A percentile compares a stretch with the other conserved stretches of the same genome.
phyloP scores from a whole-genome alignment of 2,888 invertebrate genomes.

The Selenia dentaria region DNA sequence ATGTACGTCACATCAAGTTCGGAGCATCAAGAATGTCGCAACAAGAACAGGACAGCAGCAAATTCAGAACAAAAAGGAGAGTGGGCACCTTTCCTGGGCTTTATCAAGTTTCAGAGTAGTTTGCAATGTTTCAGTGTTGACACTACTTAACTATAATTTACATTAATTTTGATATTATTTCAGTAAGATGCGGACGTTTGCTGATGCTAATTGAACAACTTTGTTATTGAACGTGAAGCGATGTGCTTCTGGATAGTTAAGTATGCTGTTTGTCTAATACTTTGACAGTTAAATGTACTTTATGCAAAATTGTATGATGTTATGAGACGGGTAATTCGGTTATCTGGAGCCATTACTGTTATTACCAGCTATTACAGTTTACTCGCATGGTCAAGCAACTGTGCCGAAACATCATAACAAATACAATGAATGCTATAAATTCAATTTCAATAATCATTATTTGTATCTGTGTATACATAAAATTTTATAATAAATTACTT shows the following conservation, averaged over 20 bases:
- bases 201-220: constrained; percentile 25
- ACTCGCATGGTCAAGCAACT: no score
- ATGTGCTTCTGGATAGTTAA: background rate
- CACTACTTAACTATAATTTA: constrained; percentile 26
- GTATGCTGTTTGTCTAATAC: background rate
- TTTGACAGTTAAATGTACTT: background rate
- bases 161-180: constrained; percentile 29
- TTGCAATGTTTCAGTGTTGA: constrained; percentile 14
- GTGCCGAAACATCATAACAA: no score
- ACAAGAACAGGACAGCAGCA: background rate
- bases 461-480: no score
- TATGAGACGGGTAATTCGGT: no score
- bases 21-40: background rate
- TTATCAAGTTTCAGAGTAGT: background rate
- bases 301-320: no score
- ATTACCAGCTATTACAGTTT: no score
- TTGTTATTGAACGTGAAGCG: constrained; percentile 4
- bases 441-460: no score
- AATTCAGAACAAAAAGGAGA: no score
- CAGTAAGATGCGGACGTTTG: constrained; percentile 23
- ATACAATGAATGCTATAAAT: no score
- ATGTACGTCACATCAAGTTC: background rate
- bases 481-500: no score
- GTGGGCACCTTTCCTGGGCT: background rate
- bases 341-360: no score